These are phyloP conservation scores for Priocnemis perturbator DNA, from an alignment of 2,888 invertebrate species.

Conservation along the genomic window DNA sequence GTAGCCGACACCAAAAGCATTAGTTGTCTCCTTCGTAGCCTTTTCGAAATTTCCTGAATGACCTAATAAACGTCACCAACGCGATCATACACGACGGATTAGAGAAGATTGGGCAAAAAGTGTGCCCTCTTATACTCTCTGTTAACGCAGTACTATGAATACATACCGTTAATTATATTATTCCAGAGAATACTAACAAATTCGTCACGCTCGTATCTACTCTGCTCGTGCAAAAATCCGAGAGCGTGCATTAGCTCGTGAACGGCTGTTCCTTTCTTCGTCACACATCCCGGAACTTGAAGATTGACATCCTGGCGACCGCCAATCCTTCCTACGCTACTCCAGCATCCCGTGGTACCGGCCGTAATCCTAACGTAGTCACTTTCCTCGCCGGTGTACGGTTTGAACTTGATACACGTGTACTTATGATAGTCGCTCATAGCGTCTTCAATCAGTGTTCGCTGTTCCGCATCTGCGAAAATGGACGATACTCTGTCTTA, in stretches of 20 bases:
- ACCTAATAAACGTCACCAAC: constrained; percentile 70
- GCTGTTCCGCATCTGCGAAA: constrained; percentile 72
- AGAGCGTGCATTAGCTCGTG: constrained; percentile 89
- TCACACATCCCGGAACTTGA: constrained; percentile 84
- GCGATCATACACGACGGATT: not conserved
- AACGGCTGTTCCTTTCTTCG: constrained; percentile 84
- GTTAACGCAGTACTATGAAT: not conserved
- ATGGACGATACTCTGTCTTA: no score
- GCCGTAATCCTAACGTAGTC: constrained; percentile 85
- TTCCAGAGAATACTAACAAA: constrained; percentile 81
- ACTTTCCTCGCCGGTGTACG: constrained; percentile 77
- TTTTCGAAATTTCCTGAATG: constrained; percentile 84
- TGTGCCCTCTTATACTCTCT: no score
- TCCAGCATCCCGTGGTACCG: constrained; percentile 88
- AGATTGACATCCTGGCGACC: constrained; percentile 84
- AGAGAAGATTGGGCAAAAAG: no score
- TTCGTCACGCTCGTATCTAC: constrained; percentile 84
- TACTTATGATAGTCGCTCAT: constrained; percentile 85
- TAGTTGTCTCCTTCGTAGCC: constrained; percentile 77
- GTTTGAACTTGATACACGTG: constrained; percentile 86
- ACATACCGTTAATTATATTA: constrained; percentile 81
- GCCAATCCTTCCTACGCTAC: constrained; percentile 85
- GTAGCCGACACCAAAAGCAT: constrained; percentile 84
- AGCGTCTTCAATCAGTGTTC: constrained; percentile 81
- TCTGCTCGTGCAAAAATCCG: constrained; percentile 90